These are phyloP conservation scores for Calephelis virginiensis DNA, from an alignment of 1,140 invertebrate genomes.

Conservation along the genomic window DNA sequence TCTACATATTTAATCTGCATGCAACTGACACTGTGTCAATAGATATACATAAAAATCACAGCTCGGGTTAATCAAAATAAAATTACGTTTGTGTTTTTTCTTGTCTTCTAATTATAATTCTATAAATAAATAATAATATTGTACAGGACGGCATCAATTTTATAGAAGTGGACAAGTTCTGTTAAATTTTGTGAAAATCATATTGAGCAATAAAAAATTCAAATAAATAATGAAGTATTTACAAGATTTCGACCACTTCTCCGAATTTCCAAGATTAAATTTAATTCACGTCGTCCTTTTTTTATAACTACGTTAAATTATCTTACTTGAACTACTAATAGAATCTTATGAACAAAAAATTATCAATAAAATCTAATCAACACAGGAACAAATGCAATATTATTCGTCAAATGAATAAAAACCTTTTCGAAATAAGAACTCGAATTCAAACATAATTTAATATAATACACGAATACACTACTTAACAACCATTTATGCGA, in stretches of 20 bases:
- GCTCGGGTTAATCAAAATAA: slow-evolving; percentile 75
- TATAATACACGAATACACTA: slow-evolving; percentile 74
- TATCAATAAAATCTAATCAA: slow-evolving; percentile 76
- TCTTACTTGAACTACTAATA: slow-evolving; percentile 58
- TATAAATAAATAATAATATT: slow-evolving; percentile 76
- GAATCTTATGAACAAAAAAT: slow-evolving; percentile 66
- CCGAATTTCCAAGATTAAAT: slow-evolving; percentile 28
- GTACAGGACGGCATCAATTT: slow-evolving; percentile 62
- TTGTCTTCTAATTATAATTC: slow-evolving; percentile 61
- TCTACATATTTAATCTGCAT: slow-evolving; percentile 30
- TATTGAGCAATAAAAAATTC: slow-evolving; percentile 46
- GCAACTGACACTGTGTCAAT: slow-evolving; percentile 47
- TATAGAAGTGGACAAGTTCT: slow-evolving; percentile 50
- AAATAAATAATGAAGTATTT: slow-evolving; percentile 57
- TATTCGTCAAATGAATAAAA: slow-evolving; percentile 64
- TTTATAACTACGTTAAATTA: slow-evolving; percentile 60
- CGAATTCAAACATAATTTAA: slow-evolving; percentile 66
- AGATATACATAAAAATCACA: slow-evolving; percentile 75
- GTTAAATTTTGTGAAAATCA: slow-evolving; percentile 38
- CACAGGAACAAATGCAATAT: slow-evolving; percentile 78
- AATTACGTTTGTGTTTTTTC: slow-evolving; percentile 66
- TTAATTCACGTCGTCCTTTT: slow-evolving; percentile 47
- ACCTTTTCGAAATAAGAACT: slow-evolving; percentile 57
- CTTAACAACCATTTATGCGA: slow-evolving; percentile 67
- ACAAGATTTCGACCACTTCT: slow-evolving; percentile 39